Base-by-base conservation (phyloP, 2,113 vertebrate genomes). In the Leptodactylus fuscus region DNA sequence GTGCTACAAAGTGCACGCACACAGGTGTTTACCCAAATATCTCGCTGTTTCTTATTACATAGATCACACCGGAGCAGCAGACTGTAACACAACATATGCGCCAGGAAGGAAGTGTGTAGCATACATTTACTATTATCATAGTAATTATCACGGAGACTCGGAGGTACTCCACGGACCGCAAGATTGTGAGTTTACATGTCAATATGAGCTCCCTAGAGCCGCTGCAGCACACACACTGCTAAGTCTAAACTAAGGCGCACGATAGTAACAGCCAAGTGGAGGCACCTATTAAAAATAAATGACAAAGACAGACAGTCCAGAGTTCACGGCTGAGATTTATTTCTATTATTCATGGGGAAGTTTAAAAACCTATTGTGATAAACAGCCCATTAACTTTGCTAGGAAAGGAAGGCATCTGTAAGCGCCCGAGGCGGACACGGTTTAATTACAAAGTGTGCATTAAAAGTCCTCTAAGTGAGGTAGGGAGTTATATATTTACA, bases 81-180 rank as follows among this genome's bases (percentile, higher is more conserved):
- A 70, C 67, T 73, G 73, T 76, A 36, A 55, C 32, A 69, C 83
- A 85, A 69, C 83, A 85, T 51, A 53, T 53, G 82, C 73, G 51
- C 58, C 83, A 53, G 83, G 74, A 78, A 65, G 74, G 74, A 69
- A 65, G 16, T 15, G 53, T n/a, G 70, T 34, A 77, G 58, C 44
- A 2, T 38, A 53, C 60, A 85, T 48, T 53, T 32, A 48, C 58
- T 53, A 78, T 85, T 62, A 85, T 67, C 60, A 75, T 4, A 71
- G 83, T 85, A 79, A 85, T 85, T 85, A 85, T 85, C 62, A 13
- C 74, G 38, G 46, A 77, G 70, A 32, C 70, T 6, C 46, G 51
- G 36, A 46, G 27, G 58, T 20, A 53, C 58, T 78, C 29, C n/a
- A 41, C 32, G 20, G 29, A 78, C 32, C n/a, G 22, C 55, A 32